Evolutionary conservation across 2,113 vertebrate genomes (phyloP).

Genomic region (Serilophus lunatus): DNA sequence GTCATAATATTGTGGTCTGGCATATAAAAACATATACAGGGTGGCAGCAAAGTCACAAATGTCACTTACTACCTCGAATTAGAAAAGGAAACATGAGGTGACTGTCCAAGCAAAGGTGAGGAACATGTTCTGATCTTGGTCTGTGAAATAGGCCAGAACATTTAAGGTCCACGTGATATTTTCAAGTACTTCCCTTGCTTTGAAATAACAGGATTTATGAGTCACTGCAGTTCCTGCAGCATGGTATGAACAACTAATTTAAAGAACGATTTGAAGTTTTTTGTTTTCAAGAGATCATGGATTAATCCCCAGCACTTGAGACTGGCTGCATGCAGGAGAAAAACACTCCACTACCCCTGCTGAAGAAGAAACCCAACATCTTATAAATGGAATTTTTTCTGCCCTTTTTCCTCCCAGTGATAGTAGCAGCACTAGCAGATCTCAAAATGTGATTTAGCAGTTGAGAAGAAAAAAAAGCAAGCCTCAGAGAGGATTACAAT

Average conservation of each 20-base stretch:
- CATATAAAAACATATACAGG: not conserved
- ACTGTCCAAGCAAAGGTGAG: not conserved
- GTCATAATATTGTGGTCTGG: not conserved
- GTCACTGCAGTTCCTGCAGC: constrained; percentile 7
- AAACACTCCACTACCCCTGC: not conserved
- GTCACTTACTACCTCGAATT: not conserved
- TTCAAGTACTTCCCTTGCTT: not conserved
- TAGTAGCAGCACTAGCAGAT: not conserved
- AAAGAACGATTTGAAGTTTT: not conserved
- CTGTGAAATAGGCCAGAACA: no score
- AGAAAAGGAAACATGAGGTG: not conserved
- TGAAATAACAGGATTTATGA: constrained; percentile 36
- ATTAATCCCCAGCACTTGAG: not conserved
- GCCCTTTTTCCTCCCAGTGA: not conserved
- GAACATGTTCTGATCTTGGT: no score
- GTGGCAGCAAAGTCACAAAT: not conserved
- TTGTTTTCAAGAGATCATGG: not conserved
- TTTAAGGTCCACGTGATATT: not conserved
- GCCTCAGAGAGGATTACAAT: not conserved
- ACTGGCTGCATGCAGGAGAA: not conserved
- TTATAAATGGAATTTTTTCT: not conserved
- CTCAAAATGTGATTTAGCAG: not conserved
- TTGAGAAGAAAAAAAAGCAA: not conserved
- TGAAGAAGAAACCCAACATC: not conserved
- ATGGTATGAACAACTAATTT: not conserved